These are phyloP conservation scores for Anarhynchus alexandrinus DNA, from an alignment of 2,113 vertebrate species.

Conservation along the genomic window DNA sequence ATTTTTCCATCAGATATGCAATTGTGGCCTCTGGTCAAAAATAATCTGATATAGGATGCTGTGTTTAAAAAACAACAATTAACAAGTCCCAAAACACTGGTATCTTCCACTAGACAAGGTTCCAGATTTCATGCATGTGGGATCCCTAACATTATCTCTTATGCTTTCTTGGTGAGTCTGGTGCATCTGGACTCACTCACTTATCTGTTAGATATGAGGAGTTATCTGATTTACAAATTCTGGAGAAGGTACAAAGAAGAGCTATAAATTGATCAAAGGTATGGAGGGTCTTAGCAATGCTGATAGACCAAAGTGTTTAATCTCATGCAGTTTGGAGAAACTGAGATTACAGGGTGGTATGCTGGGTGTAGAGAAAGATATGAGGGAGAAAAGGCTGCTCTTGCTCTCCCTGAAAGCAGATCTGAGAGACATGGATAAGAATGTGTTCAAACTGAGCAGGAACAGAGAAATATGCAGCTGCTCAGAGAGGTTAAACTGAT, in stretches of 20 bases:
- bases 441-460: not conserved
- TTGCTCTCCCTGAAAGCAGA: not conserved
- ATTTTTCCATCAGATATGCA: not conserved
- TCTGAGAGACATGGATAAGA: not conserved
- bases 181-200: constrained; percentile 44
- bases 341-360: not conserved
- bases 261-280: constrained; percentile 27
- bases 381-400: not conserved
- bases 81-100: not conserved
- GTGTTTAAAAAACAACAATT: not conserved
- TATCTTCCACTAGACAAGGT: not conserved
- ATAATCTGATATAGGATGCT: not conserved
- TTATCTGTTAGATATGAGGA: constrained; percentile 19
- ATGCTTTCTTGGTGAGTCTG: not conserved
- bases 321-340: not conserved
- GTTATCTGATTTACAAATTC: constrained; percentile 10
- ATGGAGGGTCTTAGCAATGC: not conserved
- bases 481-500: not conserved
- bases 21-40: not conserved
- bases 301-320: constrained; percentile 7
- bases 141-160: constrained; percentile 2
- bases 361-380: not conserved
- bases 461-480: not conserved
- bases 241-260: constrained; percentile 29
- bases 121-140: constrained; percentile 18